Evolutionary conservation across 2,113 vertebrate species (phyloP).

Genomic region (Struthio camelus): DNA sequence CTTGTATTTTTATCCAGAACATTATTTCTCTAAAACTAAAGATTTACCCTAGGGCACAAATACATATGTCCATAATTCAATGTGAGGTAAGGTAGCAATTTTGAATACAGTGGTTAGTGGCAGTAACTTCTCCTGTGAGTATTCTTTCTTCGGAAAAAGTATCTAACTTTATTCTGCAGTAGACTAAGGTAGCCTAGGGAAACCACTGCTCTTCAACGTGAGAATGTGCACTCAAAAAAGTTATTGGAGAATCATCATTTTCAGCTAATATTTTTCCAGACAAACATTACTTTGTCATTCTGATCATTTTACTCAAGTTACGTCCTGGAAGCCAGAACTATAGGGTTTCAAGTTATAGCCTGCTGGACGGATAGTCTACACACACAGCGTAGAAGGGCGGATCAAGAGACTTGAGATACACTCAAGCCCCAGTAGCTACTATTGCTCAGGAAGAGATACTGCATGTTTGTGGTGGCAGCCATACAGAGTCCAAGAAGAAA

Average conservation of each 20-base stretch:
- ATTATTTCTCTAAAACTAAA: background rate
- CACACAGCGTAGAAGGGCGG: background rate
- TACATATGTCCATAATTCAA: background rate
- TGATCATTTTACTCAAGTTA: background rate
- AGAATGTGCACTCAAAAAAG: fast-evolving
- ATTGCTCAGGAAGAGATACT: background rate
- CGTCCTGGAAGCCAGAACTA: background rate
- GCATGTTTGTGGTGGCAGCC: background rate
- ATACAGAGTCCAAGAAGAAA: background rate
- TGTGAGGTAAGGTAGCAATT: background rate
- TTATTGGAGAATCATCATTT: background rate
- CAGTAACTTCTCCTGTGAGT: background rate
- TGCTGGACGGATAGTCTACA: background rate
- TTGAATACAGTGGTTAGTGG: background rate
- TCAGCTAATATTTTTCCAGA: background rate
- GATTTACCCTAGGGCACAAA: background rate
- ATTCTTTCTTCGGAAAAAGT: background rate
- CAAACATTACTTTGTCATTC: background rate
- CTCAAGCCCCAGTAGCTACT: background rate
- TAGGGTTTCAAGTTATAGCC: background rate
- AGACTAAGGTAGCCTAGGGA: background rate
- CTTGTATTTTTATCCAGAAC: background rate
- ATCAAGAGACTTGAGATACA: background rate
- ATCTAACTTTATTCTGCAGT: background rate
- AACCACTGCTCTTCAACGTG: background rate